phyloP scores from a whole-genome alignment of 2,113 vertebrate genomes.

The Notothenia coriiceps region DNA sequence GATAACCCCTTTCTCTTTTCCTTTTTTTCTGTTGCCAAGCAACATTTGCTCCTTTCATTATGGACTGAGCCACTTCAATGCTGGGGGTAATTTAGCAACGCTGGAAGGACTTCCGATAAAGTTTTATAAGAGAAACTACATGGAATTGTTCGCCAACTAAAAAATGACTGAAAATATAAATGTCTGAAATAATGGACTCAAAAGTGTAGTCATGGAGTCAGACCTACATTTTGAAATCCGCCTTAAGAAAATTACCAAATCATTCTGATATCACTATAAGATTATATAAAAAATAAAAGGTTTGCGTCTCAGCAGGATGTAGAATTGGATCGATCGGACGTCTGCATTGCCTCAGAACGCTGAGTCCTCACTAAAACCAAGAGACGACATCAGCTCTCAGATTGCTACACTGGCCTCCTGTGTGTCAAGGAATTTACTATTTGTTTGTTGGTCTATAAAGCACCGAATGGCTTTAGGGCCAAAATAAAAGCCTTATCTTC shows the following conservation, averaged over 20 bases:
- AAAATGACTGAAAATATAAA: background rate
- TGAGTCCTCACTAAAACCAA: background rate
- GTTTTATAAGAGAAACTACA: background rate
- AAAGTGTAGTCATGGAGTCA: background rate
- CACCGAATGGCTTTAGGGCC: background rate
- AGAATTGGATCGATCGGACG: too few species aligned
- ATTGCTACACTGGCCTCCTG: background rate
- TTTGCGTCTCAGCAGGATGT: background rate
- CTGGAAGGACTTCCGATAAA: background rate
- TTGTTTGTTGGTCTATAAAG: background rate
- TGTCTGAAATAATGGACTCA: background rate
- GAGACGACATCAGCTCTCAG: background rate
- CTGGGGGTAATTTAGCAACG: background rate
- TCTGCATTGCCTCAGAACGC: background rate
- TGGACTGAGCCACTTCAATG: background rate
- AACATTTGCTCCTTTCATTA: constrained; percentile 2
- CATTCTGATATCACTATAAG: constrained; percentile 14
- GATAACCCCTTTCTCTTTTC: background rate
- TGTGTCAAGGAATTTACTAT: background rate
- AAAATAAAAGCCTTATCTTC: background rate
- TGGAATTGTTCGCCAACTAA: background rate
- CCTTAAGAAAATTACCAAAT: background rate
- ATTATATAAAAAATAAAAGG: background rate
- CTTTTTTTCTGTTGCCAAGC: constrained; percentile 16
- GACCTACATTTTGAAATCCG: background rate